These are phyloP conservation scores for Leuctra nigra DNA, from an alignment of 2,888 invertebrate genomes.

Conservation along the genomic window DNA sequence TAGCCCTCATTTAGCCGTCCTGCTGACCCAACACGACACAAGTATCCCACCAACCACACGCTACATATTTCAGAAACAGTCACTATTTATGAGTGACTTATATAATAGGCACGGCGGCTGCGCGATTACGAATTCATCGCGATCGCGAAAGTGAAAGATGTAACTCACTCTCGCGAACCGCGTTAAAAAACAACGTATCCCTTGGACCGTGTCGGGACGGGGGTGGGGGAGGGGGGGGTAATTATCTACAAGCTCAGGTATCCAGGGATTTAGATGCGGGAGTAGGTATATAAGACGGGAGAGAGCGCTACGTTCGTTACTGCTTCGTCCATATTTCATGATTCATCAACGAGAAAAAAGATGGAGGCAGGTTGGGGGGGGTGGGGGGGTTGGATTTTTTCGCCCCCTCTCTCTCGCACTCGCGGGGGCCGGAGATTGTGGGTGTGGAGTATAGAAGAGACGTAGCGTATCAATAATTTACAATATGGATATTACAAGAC, in stretches of 20 bases:
- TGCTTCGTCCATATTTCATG: constrained; percentile 28
- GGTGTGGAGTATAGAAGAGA: constrained; percentile 1
- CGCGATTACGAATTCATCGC: neutral
- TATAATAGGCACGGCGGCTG: no score
- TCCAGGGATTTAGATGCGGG: neutral
- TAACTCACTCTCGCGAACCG: neutral
- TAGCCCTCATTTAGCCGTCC: no score
- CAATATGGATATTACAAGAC: constrained; percentile 10
- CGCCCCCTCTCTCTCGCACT: neutral
- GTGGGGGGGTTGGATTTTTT: constrained; percentile 9
- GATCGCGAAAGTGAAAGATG: neutral
- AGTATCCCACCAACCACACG: no score
- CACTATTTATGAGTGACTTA: neutral
- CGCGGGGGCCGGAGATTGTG: constrained; percentile 2
- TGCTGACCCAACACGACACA: no score
- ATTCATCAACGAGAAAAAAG: constrained; percentile 27
- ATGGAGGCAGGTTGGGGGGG: constrained; percentile 12
- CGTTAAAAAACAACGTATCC: neutral
- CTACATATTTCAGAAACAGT: neutral
- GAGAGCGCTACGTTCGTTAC: neutral
- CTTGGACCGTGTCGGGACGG: neutral
- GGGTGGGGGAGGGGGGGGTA: neutral
- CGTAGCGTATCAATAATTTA: neutral
- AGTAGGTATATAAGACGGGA: neutral
- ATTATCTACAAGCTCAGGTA: neutral